A percentile compares a stretch with the other conserved stretches of the same genome.
These are phyloP conservation scores for Jaculus jaculus DNA, from an alignment of 2,113 vertebrate genomes.

Conservation along the genomic window DNA sequence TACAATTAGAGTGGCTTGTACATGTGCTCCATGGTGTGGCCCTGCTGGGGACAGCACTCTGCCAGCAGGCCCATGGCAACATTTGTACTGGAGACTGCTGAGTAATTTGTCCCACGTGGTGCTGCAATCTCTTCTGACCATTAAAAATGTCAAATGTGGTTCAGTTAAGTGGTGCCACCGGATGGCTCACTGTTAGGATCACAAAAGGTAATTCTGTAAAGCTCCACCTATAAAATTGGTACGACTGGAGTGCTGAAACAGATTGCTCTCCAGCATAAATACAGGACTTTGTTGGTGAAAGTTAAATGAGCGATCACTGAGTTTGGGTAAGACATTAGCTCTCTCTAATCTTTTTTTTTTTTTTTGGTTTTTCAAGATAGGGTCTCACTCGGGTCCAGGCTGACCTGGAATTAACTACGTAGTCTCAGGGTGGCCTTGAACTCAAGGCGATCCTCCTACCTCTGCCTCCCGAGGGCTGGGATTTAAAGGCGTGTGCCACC, in stretches of 20 bases:
- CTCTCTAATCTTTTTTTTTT: not conserved
- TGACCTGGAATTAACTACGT: no score
- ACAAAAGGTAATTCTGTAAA: slow-evolving; percentile 46
- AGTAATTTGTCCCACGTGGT: not conserved
- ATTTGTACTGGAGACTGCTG: not conserved
- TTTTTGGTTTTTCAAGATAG: no score
- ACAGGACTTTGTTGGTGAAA: not conserved
- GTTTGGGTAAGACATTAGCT: not conserved
- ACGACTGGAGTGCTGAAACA: not conserved
- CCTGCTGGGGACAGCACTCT: not conserved
- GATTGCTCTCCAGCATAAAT: not conserved
- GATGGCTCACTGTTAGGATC: not conserved
- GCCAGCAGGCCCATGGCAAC: not conserved
- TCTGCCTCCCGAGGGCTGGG: no score
- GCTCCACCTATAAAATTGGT: not conserved
- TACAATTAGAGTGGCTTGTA: not conserved
- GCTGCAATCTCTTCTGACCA: not conserved
- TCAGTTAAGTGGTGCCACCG: slow-evolving; percentile 24
- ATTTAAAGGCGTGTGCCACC: no score
- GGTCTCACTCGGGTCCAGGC: no score
- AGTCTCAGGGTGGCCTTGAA: no score
- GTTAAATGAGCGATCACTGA: not conserved
- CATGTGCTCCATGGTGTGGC: not conserved
- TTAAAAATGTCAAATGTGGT: slow-evolving; percentile 51
- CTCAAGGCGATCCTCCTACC: no score